Evolutionary conservation across 2,797 vertebrate species (phyloP).

Genomic region (Lutjanus campechanus): DNA sequence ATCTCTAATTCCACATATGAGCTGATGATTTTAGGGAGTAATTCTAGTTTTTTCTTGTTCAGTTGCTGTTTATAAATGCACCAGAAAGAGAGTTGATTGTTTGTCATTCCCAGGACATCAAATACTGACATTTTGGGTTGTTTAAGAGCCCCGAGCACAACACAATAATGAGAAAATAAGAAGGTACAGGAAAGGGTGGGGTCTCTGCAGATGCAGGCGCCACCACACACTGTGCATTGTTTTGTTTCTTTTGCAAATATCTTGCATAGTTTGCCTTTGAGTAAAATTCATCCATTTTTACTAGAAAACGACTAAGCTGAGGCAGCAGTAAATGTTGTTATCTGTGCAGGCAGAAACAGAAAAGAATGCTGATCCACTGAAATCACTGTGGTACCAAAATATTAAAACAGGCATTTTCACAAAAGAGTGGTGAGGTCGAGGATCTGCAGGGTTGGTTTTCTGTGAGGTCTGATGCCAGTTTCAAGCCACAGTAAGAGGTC

Average conservation of each 20-base stretch:
- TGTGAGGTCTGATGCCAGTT: not conserved
- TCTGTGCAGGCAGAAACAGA: not conserved
- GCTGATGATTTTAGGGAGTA: not conserved
- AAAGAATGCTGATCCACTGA: constrained; percentile 1
- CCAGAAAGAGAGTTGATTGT: no score
- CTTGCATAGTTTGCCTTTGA: no score
- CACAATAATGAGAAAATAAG: no score
- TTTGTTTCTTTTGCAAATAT: no score
- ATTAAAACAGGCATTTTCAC: not conserved
- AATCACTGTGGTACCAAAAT: constrained; percentile 6
- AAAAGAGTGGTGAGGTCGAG: not conserved
- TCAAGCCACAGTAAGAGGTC: not conserved
- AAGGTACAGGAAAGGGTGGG: no score
- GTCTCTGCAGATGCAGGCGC: no score
- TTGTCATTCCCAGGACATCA: no score
- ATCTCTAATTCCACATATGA: not conserved
- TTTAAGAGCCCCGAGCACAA: no score
- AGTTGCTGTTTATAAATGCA: no score
- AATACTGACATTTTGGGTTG: no score
- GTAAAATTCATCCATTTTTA: not conserved
- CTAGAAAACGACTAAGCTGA: constrained; percentile 7
- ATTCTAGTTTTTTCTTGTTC: not conserved
- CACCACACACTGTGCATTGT: no score
- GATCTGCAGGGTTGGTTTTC: not conserved
- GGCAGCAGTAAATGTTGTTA: not conserved